Evolutionary conservation across 2,888 invertebrate genomes (phyloP).

Genomic region (Ophion ventricosus): DNA sequence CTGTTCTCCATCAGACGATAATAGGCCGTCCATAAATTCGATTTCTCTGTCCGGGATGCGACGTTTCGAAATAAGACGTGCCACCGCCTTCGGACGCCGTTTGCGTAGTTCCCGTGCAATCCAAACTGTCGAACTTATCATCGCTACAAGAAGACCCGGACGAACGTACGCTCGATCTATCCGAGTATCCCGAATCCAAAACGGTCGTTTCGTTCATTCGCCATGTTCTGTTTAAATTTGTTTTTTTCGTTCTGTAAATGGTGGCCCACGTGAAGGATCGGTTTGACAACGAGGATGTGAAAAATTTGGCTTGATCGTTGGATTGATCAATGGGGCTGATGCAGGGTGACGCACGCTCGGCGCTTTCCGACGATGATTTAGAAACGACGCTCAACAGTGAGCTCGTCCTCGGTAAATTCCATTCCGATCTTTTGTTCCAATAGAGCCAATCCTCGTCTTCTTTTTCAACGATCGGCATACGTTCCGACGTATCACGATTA

Average conservation of each 20-base stretch:
- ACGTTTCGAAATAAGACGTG: constrained; percentile 3
- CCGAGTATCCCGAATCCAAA: constrained; percentile 75
- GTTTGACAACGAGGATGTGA: not conserved
- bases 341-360: constrained; percentile 63
- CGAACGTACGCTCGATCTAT: constrained; percentile 65
- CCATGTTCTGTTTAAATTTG: constrained; percentile 40
- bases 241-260: constrained; percentile 15
- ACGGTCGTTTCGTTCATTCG: constrained; percentile 70
- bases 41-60: not conserved
- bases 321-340: constrained; percentile 71
- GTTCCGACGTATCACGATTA: not conserved
- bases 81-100: constrained; percentile 50
- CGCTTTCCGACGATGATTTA: constrained; percentile 13
- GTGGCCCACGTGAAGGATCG: constrained; percentile 38
- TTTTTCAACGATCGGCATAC: not conserved
- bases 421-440: constrained; percentile 70
- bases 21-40: constrained; percentile 1
- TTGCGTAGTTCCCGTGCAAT: constrained; percentile 53
- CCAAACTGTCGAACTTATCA: constrained; percentile 8
- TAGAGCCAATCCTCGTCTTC: constrained; percentile 70
- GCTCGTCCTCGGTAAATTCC: constrained; percentile 70
- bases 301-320: not conserved
- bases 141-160: constrained; percentile 35
- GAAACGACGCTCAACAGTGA: constrained; percentile 71
- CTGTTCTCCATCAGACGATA: not conserved